Evolutionary conservation across 2,113 vertebrate genomes (phyloP).

Genomic region (Anhinga rufa): DNA sequence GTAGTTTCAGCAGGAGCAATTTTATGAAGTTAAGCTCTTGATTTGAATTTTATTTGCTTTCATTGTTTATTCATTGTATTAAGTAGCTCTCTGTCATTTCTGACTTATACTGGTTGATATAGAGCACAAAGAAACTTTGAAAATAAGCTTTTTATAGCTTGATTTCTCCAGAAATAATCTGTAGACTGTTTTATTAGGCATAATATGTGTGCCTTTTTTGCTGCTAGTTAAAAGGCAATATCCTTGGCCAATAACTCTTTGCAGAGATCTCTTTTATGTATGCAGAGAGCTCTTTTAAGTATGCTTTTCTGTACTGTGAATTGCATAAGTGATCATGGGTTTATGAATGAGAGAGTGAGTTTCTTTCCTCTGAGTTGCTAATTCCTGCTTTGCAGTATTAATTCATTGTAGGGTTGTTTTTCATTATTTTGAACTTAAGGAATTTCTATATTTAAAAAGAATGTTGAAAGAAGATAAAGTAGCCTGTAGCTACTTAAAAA

Average conservation of each 20-base stretch:
- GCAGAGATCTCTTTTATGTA: not conserved
- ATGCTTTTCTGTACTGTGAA: rapidly evolving
- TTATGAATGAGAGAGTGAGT: not conserved
- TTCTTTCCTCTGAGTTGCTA: not conserved
- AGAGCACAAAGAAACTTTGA: not conserved
- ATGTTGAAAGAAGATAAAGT: not conserved
- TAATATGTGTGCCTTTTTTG: not conserved
- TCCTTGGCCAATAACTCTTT: not conserved
- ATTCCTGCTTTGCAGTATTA: not conserved
- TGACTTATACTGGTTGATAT: not conserved
- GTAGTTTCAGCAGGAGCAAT: not conserved
- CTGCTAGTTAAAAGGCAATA: not conserved
- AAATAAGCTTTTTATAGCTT: not conserved
- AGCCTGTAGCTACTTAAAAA: not conserved
- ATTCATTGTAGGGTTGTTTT: not conserved
- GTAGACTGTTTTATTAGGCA: not conserved
- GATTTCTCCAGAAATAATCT: not conserved
- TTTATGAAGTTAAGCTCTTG: not conserved
- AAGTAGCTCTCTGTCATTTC: not conserved
- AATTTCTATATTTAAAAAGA: not conserved
- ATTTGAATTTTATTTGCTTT: not conserved
- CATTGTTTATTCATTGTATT: not conserved
- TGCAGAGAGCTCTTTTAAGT: not conserved
- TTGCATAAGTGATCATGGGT: not conserved
- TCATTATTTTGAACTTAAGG: not conserved